Evolutionary conservation across 2,797 vertebrate species (phyloP), one percentile per base, ranked within the genome.

Genomic region (Vultur gryphus): DNA sequence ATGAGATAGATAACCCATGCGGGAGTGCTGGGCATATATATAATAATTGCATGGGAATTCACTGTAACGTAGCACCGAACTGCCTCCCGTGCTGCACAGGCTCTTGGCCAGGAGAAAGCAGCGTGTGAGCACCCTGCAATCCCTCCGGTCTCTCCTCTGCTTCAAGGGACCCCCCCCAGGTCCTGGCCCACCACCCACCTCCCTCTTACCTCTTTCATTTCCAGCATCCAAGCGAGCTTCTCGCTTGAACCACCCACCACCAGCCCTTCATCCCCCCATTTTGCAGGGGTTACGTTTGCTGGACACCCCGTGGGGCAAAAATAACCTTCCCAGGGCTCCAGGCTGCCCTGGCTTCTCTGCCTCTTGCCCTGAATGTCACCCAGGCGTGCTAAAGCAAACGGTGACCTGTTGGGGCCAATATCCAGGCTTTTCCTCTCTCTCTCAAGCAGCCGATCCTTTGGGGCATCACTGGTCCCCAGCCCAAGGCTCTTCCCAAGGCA

Each of bases 1-100:
- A 59, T 11, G 29, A 35, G 65, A n/a, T 26, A 35, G 65, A n/a
- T 31, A 41, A 19, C 11, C 16, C 0, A 0, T 37, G 25, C 0
- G 1, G 64, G 62, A 46, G 15, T 5, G 37, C 77, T 65, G 73
- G 65, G 28, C 41, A 48, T n/a, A 24, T 28, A 16, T n/a, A 16
- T 16, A 61, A 24, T 48, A 57, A 48, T 26, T 28, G 24, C 39
- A 29, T 15, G 21, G 62, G 46, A 67, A 33, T 58, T 84, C 52
- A 8, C 21, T 25, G 4, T 19, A n/a, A 16, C 6, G 8, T 15
- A 62, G 29, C 48, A 29, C 37, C 20, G 5, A 61, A 5, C 48
- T 33, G 48, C 20, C 62, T 31, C 64, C 71, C 7, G 14, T 15
- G 71, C 58, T 62, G 58, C 62, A 21, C 67, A 5, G 62, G 62